Evolutionary conservation across 2,888 invertebrate species (phyloP).

Genomic region (Athalia rosae): DNA sequence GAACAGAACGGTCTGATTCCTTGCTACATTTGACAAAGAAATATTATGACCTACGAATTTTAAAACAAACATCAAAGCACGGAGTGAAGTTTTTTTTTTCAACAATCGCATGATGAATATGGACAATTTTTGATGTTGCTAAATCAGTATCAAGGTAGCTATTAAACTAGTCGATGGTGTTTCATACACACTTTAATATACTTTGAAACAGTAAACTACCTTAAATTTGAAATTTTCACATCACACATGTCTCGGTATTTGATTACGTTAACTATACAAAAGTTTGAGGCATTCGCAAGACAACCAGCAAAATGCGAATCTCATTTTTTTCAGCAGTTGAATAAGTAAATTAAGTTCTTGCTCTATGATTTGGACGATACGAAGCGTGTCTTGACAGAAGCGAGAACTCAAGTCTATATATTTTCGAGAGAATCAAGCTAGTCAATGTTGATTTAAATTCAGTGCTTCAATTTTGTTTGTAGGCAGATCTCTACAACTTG

Average conservation of each 20-base stretch:
- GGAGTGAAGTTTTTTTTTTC: slow-evolving; percentile 15
- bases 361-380: background rate
- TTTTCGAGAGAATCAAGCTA: background rate
- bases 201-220: slow-evolving; percentile 16
- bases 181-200: background rate
- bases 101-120: slow-evolving; percentile 20
- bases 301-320: background rate
- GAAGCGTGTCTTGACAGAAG: background rate
- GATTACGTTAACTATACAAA: slow-evolving; percentile 1
- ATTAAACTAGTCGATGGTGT: slow-evolving; percentile 20
- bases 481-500: background rate
- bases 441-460: background rate
- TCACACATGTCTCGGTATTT: background rate
- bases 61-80: slow-evolving; percentile 10
- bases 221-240: slow-evolving; percentile 1
- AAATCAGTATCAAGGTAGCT: slow-evolving; percentile 21
- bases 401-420: background rate
- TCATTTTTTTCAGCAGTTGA: slow-evolving; percentile 9
- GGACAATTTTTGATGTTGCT: slow-evolving; percentile 23
- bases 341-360: no score
- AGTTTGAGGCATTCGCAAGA: background rate
- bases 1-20: background rate
- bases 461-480: background rate
- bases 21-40: background rate
- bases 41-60: background rate